phyloP scores from a whole-genome alignment of 2,797 vertebrate species.

The Danionella dracula region DNA sequence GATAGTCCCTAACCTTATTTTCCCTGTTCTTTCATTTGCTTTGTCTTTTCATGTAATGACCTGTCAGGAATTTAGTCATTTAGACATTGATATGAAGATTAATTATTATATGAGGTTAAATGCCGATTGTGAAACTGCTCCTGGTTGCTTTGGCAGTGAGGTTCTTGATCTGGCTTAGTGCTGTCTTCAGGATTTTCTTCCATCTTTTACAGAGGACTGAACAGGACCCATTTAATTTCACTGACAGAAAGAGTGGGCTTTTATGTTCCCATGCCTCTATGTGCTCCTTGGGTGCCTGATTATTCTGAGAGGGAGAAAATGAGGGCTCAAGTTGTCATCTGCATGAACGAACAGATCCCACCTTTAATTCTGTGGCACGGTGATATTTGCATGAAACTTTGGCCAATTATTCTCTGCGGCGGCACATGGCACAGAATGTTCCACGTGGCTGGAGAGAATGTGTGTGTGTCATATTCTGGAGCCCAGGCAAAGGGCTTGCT shows the following conservation, averaged over 20 bases:
- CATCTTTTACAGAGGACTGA: constrained; percentile 23
- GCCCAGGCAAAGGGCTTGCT: constrained; percentile 33
- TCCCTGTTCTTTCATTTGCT: background rate
- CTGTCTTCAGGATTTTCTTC: constrained; percentile 24
- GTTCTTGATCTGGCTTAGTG: background rate
- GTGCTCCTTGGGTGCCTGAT: constrained; percentile 48
- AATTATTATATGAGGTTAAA: constrained; percentile 6
- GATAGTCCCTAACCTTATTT: constrained; percentile 9
- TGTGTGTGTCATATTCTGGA: constrained; percentile 46
- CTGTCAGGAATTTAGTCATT: constrained; percentile 6
- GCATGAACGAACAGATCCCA: constrained; percentile 69
- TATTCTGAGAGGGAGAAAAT: constrained; percentile 54
- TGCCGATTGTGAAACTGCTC: background rate
- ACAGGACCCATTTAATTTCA: constrained; percentile 51
- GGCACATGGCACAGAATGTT: constrained; percentile 52
- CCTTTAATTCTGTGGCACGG: constrained; percentile 60
- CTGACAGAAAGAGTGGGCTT: constrained; percentile 36
- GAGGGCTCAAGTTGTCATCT: constrained; percentile 68
- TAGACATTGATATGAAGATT: constrained; percentile 6
- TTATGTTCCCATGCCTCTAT: constrained; percentile 43
- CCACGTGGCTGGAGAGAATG: constrained; percentile 53
- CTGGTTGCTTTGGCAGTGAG: constrained; percentile 23
- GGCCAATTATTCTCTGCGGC: constrained; percentile 68
- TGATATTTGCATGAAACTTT: constrained; percentile 70
- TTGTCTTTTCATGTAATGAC: background rate